Percentiles rank a stretch among this genome's conserved stretches.
phyloP scores from a whole-genome alignment of 2,113 vertebrate genomes.

The Phalacrocorax pelagicus region DNA sequence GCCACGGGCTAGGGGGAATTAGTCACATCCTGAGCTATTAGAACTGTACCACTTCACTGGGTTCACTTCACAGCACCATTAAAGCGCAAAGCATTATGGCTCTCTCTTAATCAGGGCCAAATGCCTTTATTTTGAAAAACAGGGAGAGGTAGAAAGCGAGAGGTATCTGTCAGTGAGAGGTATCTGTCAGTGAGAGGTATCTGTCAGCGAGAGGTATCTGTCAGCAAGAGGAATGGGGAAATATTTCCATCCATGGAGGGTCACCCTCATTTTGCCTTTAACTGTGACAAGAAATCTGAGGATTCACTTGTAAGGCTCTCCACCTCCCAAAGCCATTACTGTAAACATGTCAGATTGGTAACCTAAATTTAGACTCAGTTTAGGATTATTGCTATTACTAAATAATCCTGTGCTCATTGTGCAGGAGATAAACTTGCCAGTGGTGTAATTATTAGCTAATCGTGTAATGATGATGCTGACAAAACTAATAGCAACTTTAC shows the following conservation, averaged over 20 bases:
- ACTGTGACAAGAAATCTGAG: background rate
- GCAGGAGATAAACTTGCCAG: background rate
- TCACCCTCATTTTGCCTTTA: background rate
- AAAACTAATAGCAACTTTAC: background rate
- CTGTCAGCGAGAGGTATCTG: background rate
- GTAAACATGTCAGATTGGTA: fast-evolving
- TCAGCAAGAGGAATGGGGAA: background rate
- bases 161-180: background rate
- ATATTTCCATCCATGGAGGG: too few relatives aligned
- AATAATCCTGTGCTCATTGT: background rate
- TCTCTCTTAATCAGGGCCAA: background rate
- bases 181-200: background rate
- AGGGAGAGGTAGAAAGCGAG: background rate
- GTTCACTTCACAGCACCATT: background rate
- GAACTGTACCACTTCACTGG: background rate
- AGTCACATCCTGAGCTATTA: background rate
- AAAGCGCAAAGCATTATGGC: background rate
- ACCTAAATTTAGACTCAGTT: background rate
- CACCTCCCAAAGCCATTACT: fast-evolving
- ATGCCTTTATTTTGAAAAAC: background rate
- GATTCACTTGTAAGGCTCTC: fast-evolving
- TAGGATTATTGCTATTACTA: background rate
- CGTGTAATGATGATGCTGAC: background rate
- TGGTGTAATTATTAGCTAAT: background rate
- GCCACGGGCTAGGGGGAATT: background rate